Evolutionary conservation across 1,140 invertebrate species (phyloP), one percentile per base, ranked within the genome.

Genomic region (Drosophila tropicalis): DNA sequence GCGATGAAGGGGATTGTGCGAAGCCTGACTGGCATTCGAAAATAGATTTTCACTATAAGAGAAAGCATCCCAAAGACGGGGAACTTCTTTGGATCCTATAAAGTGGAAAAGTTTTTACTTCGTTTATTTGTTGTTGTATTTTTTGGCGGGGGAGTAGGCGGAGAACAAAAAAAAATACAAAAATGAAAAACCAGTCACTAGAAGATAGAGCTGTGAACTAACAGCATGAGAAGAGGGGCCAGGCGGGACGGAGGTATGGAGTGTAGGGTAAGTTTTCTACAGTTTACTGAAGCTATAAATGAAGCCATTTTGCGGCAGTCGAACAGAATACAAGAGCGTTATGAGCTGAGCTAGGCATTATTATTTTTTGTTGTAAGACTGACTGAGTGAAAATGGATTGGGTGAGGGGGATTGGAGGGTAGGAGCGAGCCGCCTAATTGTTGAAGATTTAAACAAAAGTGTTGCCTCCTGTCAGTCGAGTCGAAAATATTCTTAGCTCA

Each of bases 1-100:
- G 56, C 13, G 12, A 34, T 2, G 7, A 6, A 17, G 9, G 39
- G 41, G 22, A 15, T 34, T 17, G 22, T 39, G 36, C 22, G 15
- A 47, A 64, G 32, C 34, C 71, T 76, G 76, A 70, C 81, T 84
- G 72, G 68, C 79, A 87, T 89, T 87, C 84, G 83, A 89, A 86
- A 87, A 87, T 87, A 87, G 83, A 87, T 87, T 89, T 89, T 67
- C 79, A 79, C 79, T 79, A 79, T 81, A 79, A 29, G 29, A 29
- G 5, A 29, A 13, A 34, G 17, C 22, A 5, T 5, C 44, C n/a
- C 12, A 15, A 25, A 32, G 17, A 69, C 6, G 15, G 32, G 57
- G 57, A 77, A 76, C 70, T 76, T 70, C 74, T 54, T 34, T 7
- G 29, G 66, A 60, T 61, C 60, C 62, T 75, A 82, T 83, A 86